Percentiles rank a stretch among this genome's conserved stretches.
Conservation (phyloP, 92 coral and sea anemone species). For the Virgularia gustaviana region DNA sequence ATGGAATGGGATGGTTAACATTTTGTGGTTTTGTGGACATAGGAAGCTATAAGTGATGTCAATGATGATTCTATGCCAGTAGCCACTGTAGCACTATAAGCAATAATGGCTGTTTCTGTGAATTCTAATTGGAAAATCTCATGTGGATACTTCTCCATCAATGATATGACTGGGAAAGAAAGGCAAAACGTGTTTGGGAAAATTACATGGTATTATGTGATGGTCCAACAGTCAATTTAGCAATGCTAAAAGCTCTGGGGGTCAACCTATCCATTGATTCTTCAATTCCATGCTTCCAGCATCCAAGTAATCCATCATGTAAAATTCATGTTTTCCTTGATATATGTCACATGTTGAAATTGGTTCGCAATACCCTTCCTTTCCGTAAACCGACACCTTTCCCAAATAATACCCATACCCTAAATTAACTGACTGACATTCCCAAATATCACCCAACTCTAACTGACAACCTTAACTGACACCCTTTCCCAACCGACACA, state of each 20-base stretch:
- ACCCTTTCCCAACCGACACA: too few relatives aligned
- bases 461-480: too few relatives aligned
- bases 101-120: constrained; percentile 16
- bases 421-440: too few relatives aligned
- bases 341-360: constrained; percentile 4
- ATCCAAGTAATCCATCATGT: constrained; percentile 18
- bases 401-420: too few relatives aligned
- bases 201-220: constrained; percentile 30
- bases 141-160: constrained; percentile 20
- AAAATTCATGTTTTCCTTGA: constrained; percentile 19
- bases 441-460: too few relatives aligned
- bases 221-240: constrained; percentile 22
- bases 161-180: constrained; percentile 13
- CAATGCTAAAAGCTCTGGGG: constrained; percentile 23
- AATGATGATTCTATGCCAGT: constrained; percentile 28
- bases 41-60: constrained; percentile 12
- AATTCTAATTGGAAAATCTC: constrained; percentile 19
- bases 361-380: constrained; percentile 21
- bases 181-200: constrained; percentile 1
- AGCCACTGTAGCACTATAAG: constrained; percentile 20
- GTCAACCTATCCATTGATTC: neutral
- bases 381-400: too few relatives aligned
- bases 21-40: constrained; percentile 22
- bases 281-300: neutral
- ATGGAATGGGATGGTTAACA: constrained; percentile 30